Percentiles rank a stretch among this genome's conserved stretches.
phyloP scores from a whole-genome alignment of 2,113 vertebrate genomes.

The Scomber scombrus region DNA sequence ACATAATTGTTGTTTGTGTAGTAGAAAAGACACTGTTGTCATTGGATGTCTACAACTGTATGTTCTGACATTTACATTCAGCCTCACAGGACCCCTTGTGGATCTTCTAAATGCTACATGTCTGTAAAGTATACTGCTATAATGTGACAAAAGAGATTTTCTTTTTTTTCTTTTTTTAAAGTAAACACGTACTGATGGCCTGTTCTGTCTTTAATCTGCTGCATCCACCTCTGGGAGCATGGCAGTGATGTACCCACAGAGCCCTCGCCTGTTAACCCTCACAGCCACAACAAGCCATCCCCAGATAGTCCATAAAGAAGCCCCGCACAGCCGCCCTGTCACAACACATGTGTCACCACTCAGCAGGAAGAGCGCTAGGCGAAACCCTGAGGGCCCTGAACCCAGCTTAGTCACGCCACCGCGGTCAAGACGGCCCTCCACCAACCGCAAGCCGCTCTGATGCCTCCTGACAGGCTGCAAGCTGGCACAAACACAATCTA shows the following conservation, averaged over 20 bases:
- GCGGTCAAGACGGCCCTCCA: constrained; percentile 51
- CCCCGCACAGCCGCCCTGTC: constrained; percentile 57
- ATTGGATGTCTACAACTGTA: too few relatives aligned
- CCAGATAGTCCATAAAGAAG: constrained; percentile 55
- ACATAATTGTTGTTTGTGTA: too few relatives aligned
- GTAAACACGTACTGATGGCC: constrained; percentile 25
- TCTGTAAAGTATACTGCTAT: not conserved
- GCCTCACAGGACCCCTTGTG: too few relatives aligned
- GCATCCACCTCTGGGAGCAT: constrained; percentile 48
- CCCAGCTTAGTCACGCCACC: constrained; percentile 70
- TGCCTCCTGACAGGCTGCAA: constrained; percentile 68
- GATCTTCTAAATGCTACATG: too few relatives aligned
- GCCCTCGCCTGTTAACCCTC: constrained; percentile 56
- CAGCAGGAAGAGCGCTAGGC: constrained; percentile 44
- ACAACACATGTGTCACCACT: constrained; percentile 74
- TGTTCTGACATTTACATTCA: too few relatives aligned
- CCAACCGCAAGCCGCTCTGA: constrained; percentile 49
- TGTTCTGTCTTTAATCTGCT: constrained; percentile 34
- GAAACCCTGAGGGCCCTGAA: constrained; percentile 51
- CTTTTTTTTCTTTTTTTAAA: not conserved
- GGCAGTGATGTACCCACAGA: constrained; percentile 32
- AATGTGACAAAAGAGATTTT: not conserved
- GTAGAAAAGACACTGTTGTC: too few relatives aligned
- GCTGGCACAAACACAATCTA: constrained; percentile 58
- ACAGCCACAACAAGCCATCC: constrained; percentile 62